phyloP scores from a whole-genome alignment of 92 coral and sea anemone genomes.

The Parazoanthus atlanticus region DNA sequence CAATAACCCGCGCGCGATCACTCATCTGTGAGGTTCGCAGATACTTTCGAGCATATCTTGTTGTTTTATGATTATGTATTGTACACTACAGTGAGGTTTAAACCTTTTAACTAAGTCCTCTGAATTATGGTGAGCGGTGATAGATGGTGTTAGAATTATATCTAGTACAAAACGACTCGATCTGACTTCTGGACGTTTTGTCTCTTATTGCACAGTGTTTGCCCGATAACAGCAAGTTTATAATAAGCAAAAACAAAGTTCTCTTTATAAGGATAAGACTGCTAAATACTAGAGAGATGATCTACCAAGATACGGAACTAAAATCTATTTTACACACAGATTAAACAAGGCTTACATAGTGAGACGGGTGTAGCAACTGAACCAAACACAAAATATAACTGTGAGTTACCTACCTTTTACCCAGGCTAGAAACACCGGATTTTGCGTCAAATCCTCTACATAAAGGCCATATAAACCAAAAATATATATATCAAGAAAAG shows the following conservation, averaged over 20 bases:
- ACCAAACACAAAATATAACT: background rate
- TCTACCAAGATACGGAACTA: background rate
- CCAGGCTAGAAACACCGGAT: conserved; percentile 13
- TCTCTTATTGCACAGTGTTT: background rate
- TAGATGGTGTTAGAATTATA: background rate
- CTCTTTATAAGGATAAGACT: background rate
- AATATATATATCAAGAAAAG: background rate
- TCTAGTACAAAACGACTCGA: background rate
- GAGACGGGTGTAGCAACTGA: background rate
- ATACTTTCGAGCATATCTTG: background rate
- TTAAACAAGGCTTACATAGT: background rate
- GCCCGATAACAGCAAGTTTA: background rate
- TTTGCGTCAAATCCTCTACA: conserved; percentile 10
- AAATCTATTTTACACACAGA: background rate
- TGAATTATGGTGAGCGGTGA: background rate
- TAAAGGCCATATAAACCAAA: conserved; percentile 16
- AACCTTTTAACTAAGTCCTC: background rate
- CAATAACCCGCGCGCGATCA: background rate
- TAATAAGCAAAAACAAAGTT: background rate
- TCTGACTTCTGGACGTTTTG: background rate
- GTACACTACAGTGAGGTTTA: background rate
- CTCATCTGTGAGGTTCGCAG: background rate
- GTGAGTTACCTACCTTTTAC: conserved; percentile 6
- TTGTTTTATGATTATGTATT: background rate
- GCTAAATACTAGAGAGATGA: background rate